These are phyloP conservation scores for Anoura caudifer DNA, from an alignment of 2,113 vertebrate genomes.

Conservation along the genomic window DNA sequence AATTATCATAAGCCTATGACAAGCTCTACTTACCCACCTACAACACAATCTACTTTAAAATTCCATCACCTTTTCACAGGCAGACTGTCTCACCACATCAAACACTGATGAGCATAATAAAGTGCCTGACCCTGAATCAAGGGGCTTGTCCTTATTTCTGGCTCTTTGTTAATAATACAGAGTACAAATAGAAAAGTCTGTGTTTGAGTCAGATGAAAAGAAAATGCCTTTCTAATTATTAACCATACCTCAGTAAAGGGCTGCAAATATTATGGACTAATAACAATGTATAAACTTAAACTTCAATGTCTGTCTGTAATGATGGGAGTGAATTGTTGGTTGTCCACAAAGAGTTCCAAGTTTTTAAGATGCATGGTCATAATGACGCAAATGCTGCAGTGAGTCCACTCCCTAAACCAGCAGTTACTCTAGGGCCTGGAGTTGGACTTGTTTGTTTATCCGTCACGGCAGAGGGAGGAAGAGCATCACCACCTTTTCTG, in stretches of 20 bases:
- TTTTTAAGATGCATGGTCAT: background rate
- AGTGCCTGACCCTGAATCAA: background rate
- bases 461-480: background rate
- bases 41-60: background rate
- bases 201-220: conserved; percentile 10
- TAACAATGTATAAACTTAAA: conserved; percentile 34
- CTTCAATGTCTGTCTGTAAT: background rate
- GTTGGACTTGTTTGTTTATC: background rate
- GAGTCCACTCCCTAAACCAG: background rate
- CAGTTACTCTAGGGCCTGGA: background rate
- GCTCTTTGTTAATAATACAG: background rate
- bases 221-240: conserved; percentile 24
- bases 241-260: background rate
- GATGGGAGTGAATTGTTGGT: conserved; percentile 67
- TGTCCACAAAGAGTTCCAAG: conserved; percentile 51
- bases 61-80: background rate
- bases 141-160: background rate
- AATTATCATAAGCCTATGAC: background rate
- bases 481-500: background rate
- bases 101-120: background rate
- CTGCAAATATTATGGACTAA: conserved; percentile 59
- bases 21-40: background rate
- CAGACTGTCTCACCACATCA: background rate
- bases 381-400: background rate
- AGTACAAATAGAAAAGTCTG: background rate